A percentile compares a stretch with the other conserved stretches of the same genome.
Conservation (phyloP, 2,888 invertebrate genomes). For the Amphipoea oculea region DNA sequence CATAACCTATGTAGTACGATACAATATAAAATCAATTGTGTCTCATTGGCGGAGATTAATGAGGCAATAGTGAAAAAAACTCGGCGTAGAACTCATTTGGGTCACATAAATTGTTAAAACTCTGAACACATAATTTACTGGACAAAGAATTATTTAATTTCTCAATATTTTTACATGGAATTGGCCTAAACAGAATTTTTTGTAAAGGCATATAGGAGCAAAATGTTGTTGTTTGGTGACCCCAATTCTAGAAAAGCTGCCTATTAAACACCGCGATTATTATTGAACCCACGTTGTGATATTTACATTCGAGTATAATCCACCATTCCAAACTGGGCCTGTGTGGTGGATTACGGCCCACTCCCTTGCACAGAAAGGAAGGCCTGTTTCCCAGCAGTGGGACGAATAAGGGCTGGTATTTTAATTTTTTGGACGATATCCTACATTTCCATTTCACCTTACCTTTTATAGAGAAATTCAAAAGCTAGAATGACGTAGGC, state of each 20-base stretch:
- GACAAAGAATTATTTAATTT: too few relatives aligned
- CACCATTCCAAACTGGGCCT: too few relatives aligned
- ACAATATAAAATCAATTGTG: too few relatives aligned
- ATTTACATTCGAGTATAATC: not conserved
- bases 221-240: not conserved
- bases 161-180: too few relatives aligned
- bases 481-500: slow-evolving; percentile 72
- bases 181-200: too few relatives aligned
- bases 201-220: too few relatives aligned
- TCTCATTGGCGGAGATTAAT: too few relatives aligned
- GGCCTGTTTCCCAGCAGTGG: not conserved
- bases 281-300: not conserved
- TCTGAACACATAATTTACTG: too few relatives aligned
- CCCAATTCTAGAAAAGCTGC: not conserved
- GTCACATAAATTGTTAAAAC: too few relatives aligned
- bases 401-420: not conserved
- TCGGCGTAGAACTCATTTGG: too few relatives aligned
- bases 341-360: not conserved
- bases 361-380: not conserved
- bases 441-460: not conserved
- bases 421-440: not conserved
- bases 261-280: not conserved
- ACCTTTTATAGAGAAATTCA: slow-evolving; percentile 78
- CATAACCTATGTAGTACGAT: too few relatives aligned
- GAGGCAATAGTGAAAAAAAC: too few relatives aligned